Evolutionary conservation across 1,140 invertebrate species (phyloP), one percentile per base, ranked within the genome.

Genomic region (Melipona quadrifasciata): DNA sequence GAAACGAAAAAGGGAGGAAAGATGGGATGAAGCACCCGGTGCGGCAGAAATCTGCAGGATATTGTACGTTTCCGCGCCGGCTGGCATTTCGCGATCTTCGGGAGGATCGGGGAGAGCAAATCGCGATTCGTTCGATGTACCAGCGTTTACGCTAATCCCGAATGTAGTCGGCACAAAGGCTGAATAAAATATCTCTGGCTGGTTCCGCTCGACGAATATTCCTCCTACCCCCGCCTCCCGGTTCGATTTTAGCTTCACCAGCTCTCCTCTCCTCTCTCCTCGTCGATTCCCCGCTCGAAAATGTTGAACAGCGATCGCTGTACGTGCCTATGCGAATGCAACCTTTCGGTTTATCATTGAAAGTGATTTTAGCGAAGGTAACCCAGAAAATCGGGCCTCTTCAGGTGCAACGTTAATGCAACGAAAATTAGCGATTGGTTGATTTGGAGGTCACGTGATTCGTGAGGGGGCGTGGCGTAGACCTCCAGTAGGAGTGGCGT

Each of bases 81-180:
- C 27, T 55, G 78, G 47, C 14, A 57, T 76, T 77, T 53, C 58
- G 57, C n/a, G 39, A 82, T 77, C 64, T 47, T 55, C 73, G 21
- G 5, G 81, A 68, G 67, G 73, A 68, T 82, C 17, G 61, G 39
- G n/a, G n/a, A n/a, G n/a, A n/a, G 27, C 47, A 27, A 47, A 76
- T 58, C 21, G 27, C 71, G 10, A 39, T 19, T 24, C 47, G 71
- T 34, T 71, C 31, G 31, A 71, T 27, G n/a, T 24, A 74, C 57
- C 5, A 16, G 57, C 64, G 31, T 82, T 82, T 74, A 76, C 80
- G 73, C 27, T 82, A 76, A 82, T 82, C 53, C 64, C 34, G 31
- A 77, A 34, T 55, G 72, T 34, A 65, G 65, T 17, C 74, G 74
- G 27, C 64, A 77, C 53, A 3, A 11, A 24, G 64, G 74, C 34